These are phyloP conservation scores for Lithophane socia DNA, from an alignment of 2,888 invertebrate species.

Conservation along the genomic window DNA sequence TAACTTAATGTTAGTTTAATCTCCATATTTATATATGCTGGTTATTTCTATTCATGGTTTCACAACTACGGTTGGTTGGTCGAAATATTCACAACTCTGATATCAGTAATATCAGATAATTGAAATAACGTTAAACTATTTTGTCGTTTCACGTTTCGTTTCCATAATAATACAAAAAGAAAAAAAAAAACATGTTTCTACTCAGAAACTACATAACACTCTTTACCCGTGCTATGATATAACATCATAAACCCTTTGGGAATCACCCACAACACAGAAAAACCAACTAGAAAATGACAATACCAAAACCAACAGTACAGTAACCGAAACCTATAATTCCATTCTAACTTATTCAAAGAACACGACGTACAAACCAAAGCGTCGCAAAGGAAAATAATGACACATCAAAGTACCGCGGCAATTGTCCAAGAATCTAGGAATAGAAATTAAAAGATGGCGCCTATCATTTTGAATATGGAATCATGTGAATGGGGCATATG, in stretches of 20 bases:
- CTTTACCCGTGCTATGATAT: background rate
- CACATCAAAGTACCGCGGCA: conserved; percentile 27
- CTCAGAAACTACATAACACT: too few species aligned
- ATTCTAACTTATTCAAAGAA: conserved; percentile 29
- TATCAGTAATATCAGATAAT: too few species aligned
- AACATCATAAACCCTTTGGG: background rate
- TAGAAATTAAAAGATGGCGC: conserved; percentile 47
- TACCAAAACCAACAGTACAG: conserved; percentile 20
- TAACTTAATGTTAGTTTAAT: too few species aligned
- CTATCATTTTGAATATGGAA: conserved; percentile 55
- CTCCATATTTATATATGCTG: too few species aligned
- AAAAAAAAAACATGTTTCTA: too few species aligned
- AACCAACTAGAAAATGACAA: background rate
- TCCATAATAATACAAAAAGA: too few species aligned
- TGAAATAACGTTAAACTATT: too few species aligned
- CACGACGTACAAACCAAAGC: conserved; percentile 17
- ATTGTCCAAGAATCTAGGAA: conserved; percentile 44
- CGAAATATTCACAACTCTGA: too few species aligned
- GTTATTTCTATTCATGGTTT: too few species aligned
- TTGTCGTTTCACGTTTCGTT: too few species aligned
- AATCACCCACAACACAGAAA: background rate
- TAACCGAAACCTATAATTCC: conserved; percentile 40
- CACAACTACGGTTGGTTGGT: too few species aligned
- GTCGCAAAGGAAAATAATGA: conserved; percentile 50
- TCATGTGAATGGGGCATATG: conserved; percentile 56